Conservation (phyloP, 1,140 invertebrate genomes). For the Drosophila pruinosa region DNA sequence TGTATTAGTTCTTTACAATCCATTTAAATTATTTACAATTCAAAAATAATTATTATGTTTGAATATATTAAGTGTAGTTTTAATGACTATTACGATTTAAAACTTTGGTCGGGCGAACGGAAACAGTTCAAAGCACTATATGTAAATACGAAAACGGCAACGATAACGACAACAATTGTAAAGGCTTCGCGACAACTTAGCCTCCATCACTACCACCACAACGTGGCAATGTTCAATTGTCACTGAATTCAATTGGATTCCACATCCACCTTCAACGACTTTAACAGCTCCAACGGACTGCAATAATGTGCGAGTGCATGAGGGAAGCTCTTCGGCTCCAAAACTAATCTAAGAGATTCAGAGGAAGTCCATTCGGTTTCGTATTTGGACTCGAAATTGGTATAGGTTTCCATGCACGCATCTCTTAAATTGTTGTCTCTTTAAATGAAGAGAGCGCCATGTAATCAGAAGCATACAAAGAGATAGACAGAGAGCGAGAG, state of each 20-base stretch:
- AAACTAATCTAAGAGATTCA: conserved; percentile 20
- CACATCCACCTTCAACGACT: conserved; percentile 29
- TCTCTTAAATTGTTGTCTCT: conserved; percentile 22
- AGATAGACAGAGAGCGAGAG: not conserved
- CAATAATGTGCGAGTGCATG: conserved; percentile 7
- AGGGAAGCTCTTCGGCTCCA: conserved; percentile 26
- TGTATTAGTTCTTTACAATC: not conserved
- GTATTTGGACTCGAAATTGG: not conserved
- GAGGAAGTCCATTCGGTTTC: not conserved
- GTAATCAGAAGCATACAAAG: not conserved
- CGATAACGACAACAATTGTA: conserved; percentile 11
- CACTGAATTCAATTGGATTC: conserved; percentile 46
- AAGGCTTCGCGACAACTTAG: conserved; percentile 17
- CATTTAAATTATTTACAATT: not conserved
- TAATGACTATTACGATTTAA: not conserved
- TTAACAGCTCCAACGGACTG: conserved; percentile 1
- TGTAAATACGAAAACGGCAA: not conserved
- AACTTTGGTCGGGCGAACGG: not conserved
- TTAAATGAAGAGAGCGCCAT: conserved; percentile 6
- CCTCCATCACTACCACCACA: conserved; percentile 47
- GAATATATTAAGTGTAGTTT: not conserved
- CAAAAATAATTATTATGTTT: not conserved
- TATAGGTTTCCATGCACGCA: not conserved
- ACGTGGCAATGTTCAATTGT: conserved; percentile 62
- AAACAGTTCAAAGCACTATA: not conserved